phyloP scores from a whole-genome alignment of 2,113 vertebrate genomes.

The Stegostoma tigrinum region DNA sequence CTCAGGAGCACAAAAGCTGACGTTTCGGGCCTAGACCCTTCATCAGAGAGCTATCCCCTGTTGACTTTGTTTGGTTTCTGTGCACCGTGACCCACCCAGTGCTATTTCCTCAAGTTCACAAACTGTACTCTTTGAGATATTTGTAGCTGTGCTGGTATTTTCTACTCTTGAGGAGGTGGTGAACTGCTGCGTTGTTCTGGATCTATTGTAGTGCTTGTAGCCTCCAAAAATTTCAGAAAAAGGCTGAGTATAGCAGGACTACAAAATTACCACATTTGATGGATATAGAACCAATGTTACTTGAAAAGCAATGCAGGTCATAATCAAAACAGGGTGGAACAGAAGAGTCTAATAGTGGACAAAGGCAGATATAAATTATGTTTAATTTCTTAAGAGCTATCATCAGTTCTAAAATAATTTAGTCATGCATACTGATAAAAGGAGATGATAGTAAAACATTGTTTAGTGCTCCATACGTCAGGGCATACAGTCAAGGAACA shows the following conservation, averaged over 20 bases:
- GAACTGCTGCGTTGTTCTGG: background rate
- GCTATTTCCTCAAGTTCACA: background rate
- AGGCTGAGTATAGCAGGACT: background rate
- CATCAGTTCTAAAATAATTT: background rate
- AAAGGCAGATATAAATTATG: too few species aligned
- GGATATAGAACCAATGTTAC: background rate
- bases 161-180: background rate
- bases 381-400: background rate
- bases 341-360: background rate
- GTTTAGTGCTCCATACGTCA: too few species aligned
- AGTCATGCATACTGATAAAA: background rate
- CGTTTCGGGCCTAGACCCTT: too few species aligned
- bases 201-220: background rate
- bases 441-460: too few species aligned
- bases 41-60: too few species aligned
- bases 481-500: too few species aligned
- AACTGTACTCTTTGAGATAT: background rate
- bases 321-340: background rate
- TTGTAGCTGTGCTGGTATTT: background rate
- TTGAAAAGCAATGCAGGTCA: background rate
- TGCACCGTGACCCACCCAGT: background rate
- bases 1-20: too few species aligned
- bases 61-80: background rate
- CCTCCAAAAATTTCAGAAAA: background rate
- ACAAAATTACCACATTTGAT: background rate